Percentiles rank a stretch among this genome's conserved stretches.
Evolutionary conservation across 2,888 invertebrate genomes (phyloP).

Genomic region (Parelbella ahira): DNA sequence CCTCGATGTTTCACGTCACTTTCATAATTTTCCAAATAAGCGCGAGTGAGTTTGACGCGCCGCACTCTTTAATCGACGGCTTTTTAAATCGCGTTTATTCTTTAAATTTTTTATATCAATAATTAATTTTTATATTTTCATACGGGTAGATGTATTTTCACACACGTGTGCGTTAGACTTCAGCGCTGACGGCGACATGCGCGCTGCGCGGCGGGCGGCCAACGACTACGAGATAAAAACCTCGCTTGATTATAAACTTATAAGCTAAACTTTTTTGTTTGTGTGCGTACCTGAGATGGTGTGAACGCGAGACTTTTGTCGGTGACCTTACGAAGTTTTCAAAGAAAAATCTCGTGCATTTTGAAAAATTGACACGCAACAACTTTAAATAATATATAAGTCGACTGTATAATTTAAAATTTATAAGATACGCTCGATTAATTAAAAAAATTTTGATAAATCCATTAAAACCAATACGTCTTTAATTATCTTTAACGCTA

Average conservation of each 20-base stretch:
- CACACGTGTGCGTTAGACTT: conserved; percentile 61
- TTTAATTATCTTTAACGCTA: too few relatives aligned
- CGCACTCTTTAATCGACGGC: conserved; percentile 51
- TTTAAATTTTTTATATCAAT: too few relatives aligned
- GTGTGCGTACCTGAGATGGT: conserved; percentile 68
- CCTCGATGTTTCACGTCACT: conserved; percentile 67
- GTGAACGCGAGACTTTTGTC: conserved; percentile 65
- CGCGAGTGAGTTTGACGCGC: conserved; percentile 53
- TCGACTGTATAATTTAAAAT: too few relatives aligned
- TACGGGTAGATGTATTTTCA: conserved; percentile 54
- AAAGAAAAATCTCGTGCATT: too few relatives aligned
- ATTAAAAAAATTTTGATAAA: too few relatives aligned
- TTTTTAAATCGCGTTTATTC: conserved; percentile 49
- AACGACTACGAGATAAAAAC: conserved; percentile 80
- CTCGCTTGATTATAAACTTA: conserved; percentile 79
- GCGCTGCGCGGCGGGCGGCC: conserved; percentile 68
- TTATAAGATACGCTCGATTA: too few relatives aligned
- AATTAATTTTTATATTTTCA: too few relatives aligned
- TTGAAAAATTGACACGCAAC: too few relatives aligned
- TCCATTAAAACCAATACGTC: too few relatives aligned
- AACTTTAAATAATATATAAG: too few relatives aligned
- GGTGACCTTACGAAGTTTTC: conserved; percentile 72
- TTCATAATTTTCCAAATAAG: conserved; percentile 69
- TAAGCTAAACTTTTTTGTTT: conserved; percentile 74
- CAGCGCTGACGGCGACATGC: conserved; percentile 60